Evolutionary conservation across 2,888 invertebrate genomes (phyloP), one percentile per base, ranked within the genome.

Genomic region (Drosophila stalkeri): DNA sequence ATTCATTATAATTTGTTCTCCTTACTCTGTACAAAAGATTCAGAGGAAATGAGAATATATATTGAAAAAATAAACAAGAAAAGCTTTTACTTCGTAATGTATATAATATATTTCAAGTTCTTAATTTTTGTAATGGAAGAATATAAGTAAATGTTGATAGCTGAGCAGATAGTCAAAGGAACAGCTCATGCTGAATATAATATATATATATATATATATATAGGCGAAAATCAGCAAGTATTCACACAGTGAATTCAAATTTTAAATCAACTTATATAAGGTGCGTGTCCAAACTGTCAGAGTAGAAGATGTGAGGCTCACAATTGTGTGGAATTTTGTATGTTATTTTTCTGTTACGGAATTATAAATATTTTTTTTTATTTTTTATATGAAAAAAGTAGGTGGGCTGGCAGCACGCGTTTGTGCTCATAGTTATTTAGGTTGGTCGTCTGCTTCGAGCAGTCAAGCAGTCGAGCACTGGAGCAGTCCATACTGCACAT

Each of bases 351-450:
- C 18, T 65, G 65, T 67, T 56, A 64, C 52, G 69, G 64, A 52
- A 80, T 76, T 70, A 79, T 54, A 80, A 68, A 76, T 79, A 76
- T 80, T 80, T 73, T 80, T 76, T 64, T 57, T 63, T 80, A 76
- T 73, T 80, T 76, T 64, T 57, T 63, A 67, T 76, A 76, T 76
- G 60, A 31, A 20, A 37, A 27, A 27, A 43, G 63, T 43, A 33
- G 57, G 43, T 33, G 31, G 55, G 31, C 37, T 9, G 56, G 44
- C 39, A 35, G 33, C 12, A 37, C 41, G 62, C 52, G 44, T 44
- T 46, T 57, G 39, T 49, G 23, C 43, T 56, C 54, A 44, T 54
- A 56, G 79, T 55, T 65, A 57, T 74, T 75, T 67, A 67, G 67
- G 67, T 68, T 79, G 78, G 46, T 46, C 41, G 63, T 56, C 64